Evolutionary conservation across 2,888 invertebrate genomes (phyloP).

Genomic region (Drosophila buzzatii): DNA sequence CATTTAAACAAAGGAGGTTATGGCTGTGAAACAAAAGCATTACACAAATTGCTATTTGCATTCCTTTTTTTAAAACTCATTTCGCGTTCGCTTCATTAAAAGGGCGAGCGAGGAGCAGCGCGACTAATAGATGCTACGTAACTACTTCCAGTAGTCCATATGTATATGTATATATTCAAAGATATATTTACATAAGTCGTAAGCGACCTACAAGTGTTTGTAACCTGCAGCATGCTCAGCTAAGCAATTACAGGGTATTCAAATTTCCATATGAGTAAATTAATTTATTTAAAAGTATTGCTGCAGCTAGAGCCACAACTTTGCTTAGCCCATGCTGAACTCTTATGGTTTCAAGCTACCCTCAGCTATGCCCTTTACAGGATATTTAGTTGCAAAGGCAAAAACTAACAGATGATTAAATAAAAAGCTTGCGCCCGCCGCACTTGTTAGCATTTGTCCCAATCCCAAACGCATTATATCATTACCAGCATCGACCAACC

Average conservation of each 20-base stretch:
- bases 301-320: background rate
- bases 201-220: background rate
- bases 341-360: background rate
- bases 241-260: background rate
- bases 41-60: constrained; percentile 75
- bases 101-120: background rate
- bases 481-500: background rate
- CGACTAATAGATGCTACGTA: constrained; percentile 14
- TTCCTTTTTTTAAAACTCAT: constrained; percentile 38
- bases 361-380: background rate
- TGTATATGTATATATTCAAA: background rate
- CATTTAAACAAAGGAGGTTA: constrained; percentile 82
- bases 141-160: background rate
- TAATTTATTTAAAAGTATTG: background rate
- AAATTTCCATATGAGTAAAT: too few species aligned
- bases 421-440: constrained; percentile 33
- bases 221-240: background rate
- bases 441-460: constrained; percentile 64
- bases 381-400: constrained; percentile 2
- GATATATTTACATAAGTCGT: too few species aligned
- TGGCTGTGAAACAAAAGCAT: constrained; percentile 69
- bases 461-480: constrained; percentile 14
- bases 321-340: accelerated
- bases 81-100: constrained; percentile 40
- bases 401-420: constrained; percentile 10